Evolutionary conservation across 2,797 vertebrate species (phyloP).

Genomic region (Intellagama lesueurii): DNA sequence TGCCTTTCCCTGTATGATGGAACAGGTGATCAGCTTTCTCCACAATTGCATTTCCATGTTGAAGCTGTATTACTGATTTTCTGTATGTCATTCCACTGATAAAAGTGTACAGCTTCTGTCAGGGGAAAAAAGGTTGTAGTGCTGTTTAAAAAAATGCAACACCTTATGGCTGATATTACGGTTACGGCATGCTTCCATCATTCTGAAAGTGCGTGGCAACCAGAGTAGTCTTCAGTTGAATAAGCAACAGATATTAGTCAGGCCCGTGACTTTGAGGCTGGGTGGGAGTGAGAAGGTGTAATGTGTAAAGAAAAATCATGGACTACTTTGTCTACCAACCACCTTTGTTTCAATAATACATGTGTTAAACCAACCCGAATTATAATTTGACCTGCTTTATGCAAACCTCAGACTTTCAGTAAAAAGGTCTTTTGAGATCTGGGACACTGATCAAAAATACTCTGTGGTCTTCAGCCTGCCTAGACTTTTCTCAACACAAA

Average conservation of each 20-base stretch:
- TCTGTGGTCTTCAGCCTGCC: background rate
- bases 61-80: background rate
- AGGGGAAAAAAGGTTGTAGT: background rate
- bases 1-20: background rate
- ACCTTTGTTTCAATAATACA: fast-evolving
- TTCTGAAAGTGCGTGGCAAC: fast-evolving
- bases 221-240: fast-evolving
- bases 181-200: background rate
- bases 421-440: conserved; percentile 51
- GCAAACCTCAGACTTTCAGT: conserved; percentile 33
- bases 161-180: background rate
- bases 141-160: background rate
- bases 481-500: background rate
- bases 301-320: fast-evolving
- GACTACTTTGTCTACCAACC: fast-evolving
- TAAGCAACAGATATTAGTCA: background rate
- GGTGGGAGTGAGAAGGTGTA: background rate
- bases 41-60: background rate
- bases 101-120: background rate
- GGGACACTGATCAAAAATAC: conserved; percentile 25
- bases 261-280: background rate
- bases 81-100: background rate
- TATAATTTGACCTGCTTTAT: background rate
- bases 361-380: background rate
- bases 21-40: no score